Evolutionary conservation across 2,888 invertebrate genomes (phyloP).

Genomic region (Hirtodrosophila cameraria): DNA sequence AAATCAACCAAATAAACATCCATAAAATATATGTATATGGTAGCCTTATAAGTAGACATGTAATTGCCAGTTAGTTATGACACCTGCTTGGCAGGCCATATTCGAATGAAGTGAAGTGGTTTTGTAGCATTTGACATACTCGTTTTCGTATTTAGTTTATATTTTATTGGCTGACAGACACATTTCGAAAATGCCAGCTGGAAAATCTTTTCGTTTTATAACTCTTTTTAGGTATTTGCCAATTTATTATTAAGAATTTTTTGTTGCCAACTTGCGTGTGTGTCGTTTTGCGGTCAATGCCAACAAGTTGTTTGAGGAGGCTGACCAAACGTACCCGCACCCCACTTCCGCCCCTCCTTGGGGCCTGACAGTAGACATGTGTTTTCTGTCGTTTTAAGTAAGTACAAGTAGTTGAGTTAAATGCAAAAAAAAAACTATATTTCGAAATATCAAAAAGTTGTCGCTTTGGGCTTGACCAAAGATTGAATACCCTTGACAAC

Average conservation of each 20-base stretch:
- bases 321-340: background rate
- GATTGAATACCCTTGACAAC: too few relatives aligned
- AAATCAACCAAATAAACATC: conserved; percentile 11
- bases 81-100: conserved; percentile 53
- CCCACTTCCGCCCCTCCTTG: conserved; percentile 2
- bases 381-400: conserved; percentile 50
- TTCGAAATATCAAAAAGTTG: background rate
- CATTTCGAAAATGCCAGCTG: background rate
- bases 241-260: conserved; percentile 12
- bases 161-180: conserved; percentile 23
- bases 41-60: conserved; percentile 35
- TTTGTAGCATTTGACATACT: background rate
- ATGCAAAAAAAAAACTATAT: background rate
- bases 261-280: conserved; percentile 13
- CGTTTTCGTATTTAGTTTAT: conserved; percentile 14
- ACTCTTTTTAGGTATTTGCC: conserved; percentile 36
- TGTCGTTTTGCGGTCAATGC: conserved; percentile 78
- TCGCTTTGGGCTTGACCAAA: too few relatives aligned
- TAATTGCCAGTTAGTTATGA: conserved; percentile 69
- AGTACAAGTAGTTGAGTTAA: conserved; percentile 28
- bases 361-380: conserved; percentile 49
- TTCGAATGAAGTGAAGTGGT: too few relatives aligned
- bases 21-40: conserved; percentile 21
- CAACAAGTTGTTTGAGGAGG: conserved; percentile 47
- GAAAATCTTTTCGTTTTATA: conserved; percentile 18